Percentiles rank a stretch among this genome's conserved stretches.
These are phyloP conservation scores for Drosophila bunnanda DNA, from an alignment of 2,888 invertebrate species.

Conservation along the genomic window DNA sequence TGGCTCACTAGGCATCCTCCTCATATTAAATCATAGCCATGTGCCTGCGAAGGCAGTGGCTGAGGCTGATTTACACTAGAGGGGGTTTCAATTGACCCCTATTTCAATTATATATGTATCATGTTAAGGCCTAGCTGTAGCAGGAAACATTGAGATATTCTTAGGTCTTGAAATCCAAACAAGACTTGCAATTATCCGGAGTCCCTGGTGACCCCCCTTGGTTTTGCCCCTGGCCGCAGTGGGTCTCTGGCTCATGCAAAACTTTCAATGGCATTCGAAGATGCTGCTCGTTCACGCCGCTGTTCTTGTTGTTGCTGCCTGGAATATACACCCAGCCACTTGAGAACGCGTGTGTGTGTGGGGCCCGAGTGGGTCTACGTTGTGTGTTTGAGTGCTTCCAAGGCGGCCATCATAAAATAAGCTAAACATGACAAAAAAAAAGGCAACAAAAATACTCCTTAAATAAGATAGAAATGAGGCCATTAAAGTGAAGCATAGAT, in stretches of 20 bases:
- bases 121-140: too few relatives aligned
- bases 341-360: conserved; percentile 36
- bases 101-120: background rate
- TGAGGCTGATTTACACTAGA: background rate
- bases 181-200: background rate
- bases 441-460: background rate
- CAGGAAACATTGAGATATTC: background rate
- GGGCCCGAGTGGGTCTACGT: conserved; percentile 6
- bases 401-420: conserved; percentile 65
- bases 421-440: conserved; percentile 49
- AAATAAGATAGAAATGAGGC: too few relatives aligned
- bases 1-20: conserved; percentile 38
- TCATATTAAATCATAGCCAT: conserved; percentile 66
- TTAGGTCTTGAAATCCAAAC: background rate
- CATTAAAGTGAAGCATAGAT: too few relatives aligned
- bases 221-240: background rate
- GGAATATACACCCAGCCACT: conserved; percentile 50
- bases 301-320: conserved; percentile 51
- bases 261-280: conserved; percentile 67
- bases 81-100: background rate
- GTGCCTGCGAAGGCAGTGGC: background rate
- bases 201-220: background rate
- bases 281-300: conserved; percentile 50
- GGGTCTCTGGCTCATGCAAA: conserved; percentile 50
- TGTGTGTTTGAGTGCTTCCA: conserved; percentile 51